Percentiles rank a stretch among this genome's conserved stretches.
These are phyloP conservation scores for Atherinosoma microstoma DNA, from an alignment of 2,797 vertebrate species.

Conservation along the genomic window DNA sequence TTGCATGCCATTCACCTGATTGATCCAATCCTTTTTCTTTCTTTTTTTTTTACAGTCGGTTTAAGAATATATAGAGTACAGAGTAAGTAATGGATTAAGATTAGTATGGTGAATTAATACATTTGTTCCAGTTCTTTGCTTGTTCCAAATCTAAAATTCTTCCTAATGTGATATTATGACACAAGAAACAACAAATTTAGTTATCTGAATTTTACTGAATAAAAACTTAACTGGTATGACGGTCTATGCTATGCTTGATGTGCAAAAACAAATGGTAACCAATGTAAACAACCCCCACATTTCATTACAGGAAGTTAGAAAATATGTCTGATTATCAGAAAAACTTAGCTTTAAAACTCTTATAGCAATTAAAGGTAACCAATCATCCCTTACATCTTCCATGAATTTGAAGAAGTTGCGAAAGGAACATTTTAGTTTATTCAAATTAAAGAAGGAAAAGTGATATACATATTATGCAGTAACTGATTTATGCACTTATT, in stretches of 20 bases:
- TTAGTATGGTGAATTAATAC: neutral
- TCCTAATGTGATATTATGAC: too few species aligned
- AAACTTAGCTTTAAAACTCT: neutral
- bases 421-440: too few species aligned
- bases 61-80: neutral
- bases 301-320: too few species aligned
- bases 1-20: constrained; percentile 8
- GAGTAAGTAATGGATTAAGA: neutral
- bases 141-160: too few species aligned
- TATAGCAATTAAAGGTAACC: neutral
- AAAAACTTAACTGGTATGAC: too few species aligned
- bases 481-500: neutral
- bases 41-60: neutral
- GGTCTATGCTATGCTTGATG: too few species aligned
- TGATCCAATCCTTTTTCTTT: neutral
- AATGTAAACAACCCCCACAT: too few species aligned
- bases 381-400: neutral
- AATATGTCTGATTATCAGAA: neutral
- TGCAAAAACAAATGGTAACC: too few species aligned
- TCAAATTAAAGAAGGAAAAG: too few species aligned
- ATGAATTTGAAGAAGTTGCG: too few species aligned
- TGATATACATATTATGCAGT: neutral
- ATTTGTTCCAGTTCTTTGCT: too few species aligned
- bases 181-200: too few species aligned
- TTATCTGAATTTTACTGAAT: neutral